Percentiles rank a stretch among this genome's conserved stretches.
Conservation (phyloP, 2,888 invertebrate genomes). For the Drosophila austrosaltans region DNA sequence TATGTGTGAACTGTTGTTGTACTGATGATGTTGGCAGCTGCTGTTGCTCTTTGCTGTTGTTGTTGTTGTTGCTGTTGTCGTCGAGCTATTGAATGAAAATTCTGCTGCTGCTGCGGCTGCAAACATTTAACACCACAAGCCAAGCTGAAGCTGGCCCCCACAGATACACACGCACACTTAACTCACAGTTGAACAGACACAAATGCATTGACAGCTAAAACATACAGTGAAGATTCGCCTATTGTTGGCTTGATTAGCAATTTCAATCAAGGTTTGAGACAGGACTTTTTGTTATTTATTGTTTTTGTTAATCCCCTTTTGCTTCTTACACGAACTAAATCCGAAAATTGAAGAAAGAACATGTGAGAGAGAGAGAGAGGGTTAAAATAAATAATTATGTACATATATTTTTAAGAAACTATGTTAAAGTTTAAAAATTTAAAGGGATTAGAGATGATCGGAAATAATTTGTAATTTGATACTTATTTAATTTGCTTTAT, state of each 20-base stretch:
- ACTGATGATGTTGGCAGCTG: constrained; percentile 71
- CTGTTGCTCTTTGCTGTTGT: constrained; percentile 44
- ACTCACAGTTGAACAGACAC: constrained; percentile 6
- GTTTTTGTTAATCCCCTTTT: too few relatives aligned
- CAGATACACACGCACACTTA: constrained; percentile 32
- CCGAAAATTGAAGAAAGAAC: too few relatives aligned
- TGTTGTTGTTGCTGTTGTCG: constrained; percentile 46
- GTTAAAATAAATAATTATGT: too few relatives aligned
- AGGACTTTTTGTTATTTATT: too few relatives aligned
- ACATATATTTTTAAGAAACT: too few relatives aligned
- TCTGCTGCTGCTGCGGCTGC: constrained; percentile 66
- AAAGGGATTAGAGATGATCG: too few relatives aligned
- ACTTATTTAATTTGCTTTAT: too few relatives aligned
- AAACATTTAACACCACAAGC: constrained; percentile 77
- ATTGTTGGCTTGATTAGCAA: too few relatives aligned
- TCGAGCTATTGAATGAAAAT: constrained; percentile 73
- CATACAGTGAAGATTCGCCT: constrained; percentile 34
- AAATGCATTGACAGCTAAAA: constrained; percentile 27
- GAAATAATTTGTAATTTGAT: too few relatives aligned
- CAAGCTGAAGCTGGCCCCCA: constrained; percentile 69
- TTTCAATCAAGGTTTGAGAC: background rate
- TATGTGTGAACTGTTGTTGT: constrained; percentile 6
- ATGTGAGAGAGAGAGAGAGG: too few relatives aligned
- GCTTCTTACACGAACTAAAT: too few relatives aligned
- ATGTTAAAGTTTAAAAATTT: too few relatives aligned